Conservation (phyloP, 2,797 vertebrate species). For the Pseudomugil gertrudae region DNA sequence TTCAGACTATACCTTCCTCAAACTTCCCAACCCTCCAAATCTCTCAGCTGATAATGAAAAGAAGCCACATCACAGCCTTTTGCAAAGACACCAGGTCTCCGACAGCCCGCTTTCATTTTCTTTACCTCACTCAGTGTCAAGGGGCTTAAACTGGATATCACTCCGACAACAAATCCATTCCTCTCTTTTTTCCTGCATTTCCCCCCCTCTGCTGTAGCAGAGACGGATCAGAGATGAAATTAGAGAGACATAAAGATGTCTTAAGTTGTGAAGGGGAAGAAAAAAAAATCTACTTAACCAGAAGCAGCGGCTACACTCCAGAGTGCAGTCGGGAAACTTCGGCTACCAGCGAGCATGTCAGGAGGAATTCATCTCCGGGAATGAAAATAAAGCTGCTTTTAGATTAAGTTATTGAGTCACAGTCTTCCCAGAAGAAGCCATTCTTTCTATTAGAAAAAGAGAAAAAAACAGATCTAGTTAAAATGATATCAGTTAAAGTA, state of each 20-base stretch:
- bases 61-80: constrained; percentile 50
- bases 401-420: constrained; percentile 57
- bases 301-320: constrained; percentile 42
- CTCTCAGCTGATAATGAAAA: constrained; percentile 49
- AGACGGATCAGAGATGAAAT: constrained; percentile 73
- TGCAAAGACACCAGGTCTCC: constrained; percentile 48
- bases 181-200: constrained; percentile 32
- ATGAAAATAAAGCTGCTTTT: constrained; percentile 63
- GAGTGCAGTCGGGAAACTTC: constrained; percentile 48
- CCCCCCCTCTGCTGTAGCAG: constrained; percentile 10
- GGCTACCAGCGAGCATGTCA: constrained; percentile 53
- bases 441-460: constrained; percentile 43
- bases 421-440: constrained; percentile 17
- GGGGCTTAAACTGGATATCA: constrained; percentile 54
- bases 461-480: constrained; percentile 9
- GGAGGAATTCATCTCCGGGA: constrained; percentile 59
- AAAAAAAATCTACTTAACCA: constrained; percentile 38
- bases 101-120: constrained; percentile 62
- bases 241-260: constrained; percentile 63
- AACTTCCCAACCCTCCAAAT: constrained; percentile 18
- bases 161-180: constrained; percentile 63
- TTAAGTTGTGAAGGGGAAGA: constrained; percentile 23
- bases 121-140: constrained; percentile 57
- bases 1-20: constrained; percentile 26
- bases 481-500: constrained; percentile 28